Base-by-base conservation (phyloP, 2,888 invertebrate species). In the Melieria picta region DNA sequence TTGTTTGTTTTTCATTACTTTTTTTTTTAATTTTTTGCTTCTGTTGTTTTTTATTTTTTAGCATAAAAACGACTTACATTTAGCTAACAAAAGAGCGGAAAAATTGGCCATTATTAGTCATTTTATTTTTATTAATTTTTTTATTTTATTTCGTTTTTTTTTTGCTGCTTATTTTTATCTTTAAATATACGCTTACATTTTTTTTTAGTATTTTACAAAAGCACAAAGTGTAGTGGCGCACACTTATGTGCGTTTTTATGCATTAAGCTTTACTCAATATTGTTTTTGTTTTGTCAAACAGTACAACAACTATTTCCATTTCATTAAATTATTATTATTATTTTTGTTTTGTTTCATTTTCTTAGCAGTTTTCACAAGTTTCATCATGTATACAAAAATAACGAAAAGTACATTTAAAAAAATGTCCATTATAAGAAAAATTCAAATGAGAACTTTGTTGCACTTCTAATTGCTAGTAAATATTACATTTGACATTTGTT, bases 91-190 rank as follows among this genome's bases (percentile, higher is more conserved):
- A 52, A 63, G 47, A 66, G 50, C 3, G 48, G 48, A 47, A 74
- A 74, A 72, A 74, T 77, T 79, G 77, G 74, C 75, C 78, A 72
- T 77, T 55, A 30, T 77, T 77, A 79, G 74, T 75, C 74, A 76
- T 77, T 77, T 78, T 45, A 75, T 73, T 69, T 72, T 43, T 68
- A 61, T 57, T 2, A 58, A 42, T 65, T 65, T 76, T 78, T 77
- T 77, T 75, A 75, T 80, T 73, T 74, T 69, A 72, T 73, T 74
- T 74, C 68, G 62, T 48, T 47, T 66, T 71, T 64, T 30, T 56
- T 57, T 71, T 67, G 55, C 43, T 77, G 65, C 58, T 66, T 76
- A 76, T 77, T 78, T 77, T 72, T 70, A 74, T 76, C 72, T 76
- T 79, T 75, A 6, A 6, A 1, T 16, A 13, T 10, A 57, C 6